phyloP scores from a whole-genome alignment of 2,888 invertebrate species.

The Koerneria pararmatus region DNA sequence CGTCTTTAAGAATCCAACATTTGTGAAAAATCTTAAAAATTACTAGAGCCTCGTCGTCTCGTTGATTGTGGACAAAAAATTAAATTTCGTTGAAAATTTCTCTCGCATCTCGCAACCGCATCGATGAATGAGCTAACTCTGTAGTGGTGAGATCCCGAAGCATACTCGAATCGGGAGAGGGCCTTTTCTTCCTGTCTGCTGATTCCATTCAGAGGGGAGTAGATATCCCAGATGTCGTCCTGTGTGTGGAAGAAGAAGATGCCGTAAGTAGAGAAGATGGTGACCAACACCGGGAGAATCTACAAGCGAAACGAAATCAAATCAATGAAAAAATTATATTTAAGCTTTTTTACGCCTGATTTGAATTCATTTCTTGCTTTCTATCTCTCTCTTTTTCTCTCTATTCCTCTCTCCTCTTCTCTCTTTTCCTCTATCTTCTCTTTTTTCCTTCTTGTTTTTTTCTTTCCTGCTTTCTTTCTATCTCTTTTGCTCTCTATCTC shows the following conservation, averaged over 20 bases:
- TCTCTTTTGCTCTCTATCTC: no score
- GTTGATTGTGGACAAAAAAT: background rate
- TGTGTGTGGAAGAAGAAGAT: slow-evolving; percentile 47
- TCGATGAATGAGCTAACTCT: slow-evolving; percentile 41
- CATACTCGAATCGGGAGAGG: slow-evolving; percentile 48
- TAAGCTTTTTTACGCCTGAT: background rate
- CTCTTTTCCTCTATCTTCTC: background rate
- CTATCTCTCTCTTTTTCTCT: no score
- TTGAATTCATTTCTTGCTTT: no score
- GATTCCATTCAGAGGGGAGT: slow-evolving; percentile 50
- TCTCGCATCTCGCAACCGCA: no score
- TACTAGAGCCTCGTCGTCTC: no score
- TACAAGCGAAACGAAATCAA: slow-evolving; percentile 23
- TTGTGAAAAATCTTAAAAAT: no score
- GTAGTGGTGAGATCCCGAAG: slow-evolving; percentile 52
- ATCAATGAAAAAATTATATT: background rate
- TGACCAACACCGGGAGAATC: slow-evolving; percentile 47
- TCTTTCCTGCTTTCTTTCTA: no score
- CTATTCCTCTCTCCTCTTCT: background rate
- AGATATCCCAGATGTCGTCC: slow-evolving; percentile 59
- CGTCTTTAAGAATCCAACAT: no score
- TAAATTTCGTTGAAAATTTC: background rate
- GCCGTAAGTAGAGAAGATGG: slow-evolving; percentile 49
- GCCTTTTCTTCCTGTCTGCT: slow-evolving; percentile 50
- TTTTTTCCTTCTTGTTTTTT: slow-evolving; percentile 5